Base-by-base conservation (phyloP, 2,797 vertebrate species). In the Hoplostethus mediterraneus region DNA sequence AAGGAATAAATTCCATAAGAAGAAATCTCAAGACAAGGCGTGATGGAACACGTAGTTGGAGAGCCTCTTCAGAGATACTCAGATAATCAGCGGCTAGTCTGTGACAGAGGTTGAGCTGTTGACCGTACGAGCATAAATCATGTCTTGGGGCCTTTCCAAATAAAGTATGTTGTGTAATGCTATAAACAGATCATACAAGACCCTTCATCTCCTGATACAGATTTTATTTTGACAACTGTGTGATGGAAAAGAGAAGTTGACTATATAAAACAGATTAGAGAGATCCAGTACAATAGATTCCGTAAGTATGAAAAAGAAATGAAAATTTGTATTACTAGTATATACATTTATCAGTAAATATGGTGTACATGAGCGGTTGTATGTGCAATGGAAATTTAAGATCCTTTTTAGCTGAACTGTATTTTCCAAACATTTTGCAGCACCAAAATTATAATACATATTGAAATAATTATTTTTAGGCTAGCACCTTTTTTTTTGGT, bases 1-100 rank as follows among this genome's bases (percentile, higher is more conserved):
- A 85, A 97, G 95, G 92, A 96, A 92, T 63, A 97, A 95, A 90
- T 96, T 97, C 89, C 90, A 82, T 61, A 98, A 96, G 77, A 94
- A 94, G 67, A 80, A 38, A 75, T 12, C 1, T 59, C 28, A 80
- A 55, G 67, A 82, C 21, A 10, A 56, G 10, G 55, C 17, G 16
- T 63, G 52, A 69, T 14, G 4, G 6, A 52, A 6, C 42, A 42
- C 6, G 5, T 10, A 62, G 28, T 64, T 21, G 47, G 44, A 66
- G 16, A 47, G 51, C 47, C 10, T 68, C 74, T 77, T 57, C 48
- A 66, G 14, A 25, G 17, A 77, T 38, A 0, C 40, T 52, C 28
- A 28, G 28, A 28, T 49, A 10, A 31, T 33, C 42, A 12, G 5
- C 17, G 62, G 5, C 42, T 16, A 6, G 13, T 53, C 13, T 14